Evolutionary conservation across 2,888 invertebrate species (phyloP).

Genomic region (Cephus rjabovi): DNA sequence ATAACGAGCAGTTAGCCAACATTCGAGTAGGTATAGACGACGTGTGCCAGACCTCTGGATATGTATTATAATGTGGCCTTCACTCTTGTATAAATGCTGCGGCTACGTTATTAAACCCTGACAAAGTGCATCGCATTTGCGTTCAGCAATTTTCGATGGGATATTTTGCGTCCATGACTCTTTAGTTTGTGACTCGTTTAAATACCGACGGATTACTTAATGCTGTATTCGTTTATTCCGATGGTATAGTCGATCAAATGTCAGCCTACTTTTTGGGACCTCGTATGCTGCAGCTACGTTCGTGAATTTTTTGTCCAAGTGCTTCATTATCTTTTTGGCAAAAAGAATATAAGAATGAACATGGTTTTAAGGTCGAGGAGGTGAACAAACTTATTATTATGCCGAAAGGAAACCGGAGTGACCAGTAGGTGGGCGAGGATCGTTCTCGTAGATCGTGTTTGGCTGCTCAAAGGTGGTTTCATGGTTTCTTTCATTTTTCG

Average conservation of each 20-base stretch:
- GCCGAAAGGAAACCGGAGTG: neutral
- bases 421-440: neutral
- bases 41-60: neutral
- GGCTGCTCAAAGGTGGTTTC: neutral
- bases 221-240: neutral
- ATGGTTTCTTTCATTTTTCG: neutral
- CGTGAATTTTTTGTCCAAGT: neutral
- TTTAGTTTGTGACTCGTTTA: neutral
- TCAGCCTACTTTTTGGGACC: neutral
- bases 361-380: neutral
- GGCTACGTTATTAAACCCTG: neutral
- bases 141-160: too few relatives aligned
- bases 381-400: neutral
- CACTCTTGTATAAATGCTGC: neutral
- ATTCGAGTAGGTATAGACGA: neutral
- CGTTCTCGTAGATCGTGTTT: neutral
- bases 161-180: neutral
- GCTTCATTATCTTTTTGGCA: neutral
- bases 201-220: neutral
- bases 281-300: neutral
- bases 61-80: neutral
- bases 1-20: neutral
- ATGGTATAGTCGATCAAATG: neutral
- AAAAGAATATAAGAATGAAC: neutral
- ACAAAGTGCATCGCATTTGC: neutral